Percentiles rank a stretch among this genome's conserved stretches.
Conservation (phyloP, 1,140 invertebrate genomes). For the Manduca sexta region DNA sequence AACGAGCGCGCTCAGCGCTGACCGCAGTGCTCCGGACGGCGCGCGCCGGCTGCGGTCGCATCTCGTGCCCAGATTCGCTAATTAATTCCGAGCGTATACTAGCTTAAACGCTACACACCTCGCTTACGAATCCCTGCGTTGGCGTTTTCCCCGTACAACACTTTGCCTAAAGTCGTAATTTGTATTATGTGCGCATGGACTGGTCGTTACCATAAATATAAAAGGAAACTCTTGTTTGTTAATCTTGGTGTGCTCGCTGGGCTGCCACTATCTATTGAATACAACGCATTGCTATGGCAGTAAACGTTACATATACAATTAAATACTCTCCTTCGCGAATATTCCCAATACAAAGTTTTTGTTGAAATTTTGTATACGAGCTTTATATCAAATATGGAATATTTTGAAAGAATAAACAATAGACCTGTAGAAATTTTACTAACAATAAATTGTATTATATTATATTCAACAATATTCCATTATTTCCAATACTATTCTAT, state of each 20-base stretch:
- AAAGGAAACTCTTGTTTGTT: slow-evolving; percentile 15
- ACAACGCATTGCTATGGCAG: neutral
- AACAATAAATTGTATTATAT: too few species aligned
- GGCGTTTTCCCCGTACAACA: neutral
- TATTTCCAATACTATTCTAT: too few species aligned
- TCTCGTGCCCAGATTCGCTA: slow-evolving; percentile 27
- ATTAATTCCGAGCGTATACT: slow-evolving; percentile 35
- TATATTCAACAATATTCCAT: too few species aligned
- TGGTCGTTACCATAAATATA: slow-evolving; percentile 22
- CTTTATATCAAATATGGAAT: too few species aligned
- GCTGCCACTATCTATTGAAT: too few species aligned
- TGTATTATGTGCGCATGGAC: slow-evolving; percentile 13
- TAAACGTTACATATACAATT: neutral
- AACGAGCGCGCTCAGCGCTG: slow-evolving; percentile 15
- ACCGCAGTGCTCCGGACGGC: slow-evolving; percentile 22
- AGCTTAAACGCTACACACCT: slow-evolving; percentile 15
- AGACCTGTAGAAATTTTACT: too few species aligned
- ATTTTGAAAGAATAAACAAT: too few species aligned
- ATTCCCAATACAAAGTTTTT: too few species aligned
- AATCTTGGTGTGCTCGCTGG: slow-evolving; percentile 10
- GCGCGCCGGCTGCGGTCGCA: slow-evolving; percentile 32
- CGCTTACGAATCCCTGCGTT: neutral
- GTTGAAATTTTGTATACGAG: too few species aligned
- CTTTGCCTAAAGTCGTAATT: slow-evolving; percentile 12
- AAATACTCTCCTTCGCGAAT: too few species aligned